phyloP scores from a whole-genome alignment of 2,797 vertebrate species.

The Phataginus tricuspis region DNA sequence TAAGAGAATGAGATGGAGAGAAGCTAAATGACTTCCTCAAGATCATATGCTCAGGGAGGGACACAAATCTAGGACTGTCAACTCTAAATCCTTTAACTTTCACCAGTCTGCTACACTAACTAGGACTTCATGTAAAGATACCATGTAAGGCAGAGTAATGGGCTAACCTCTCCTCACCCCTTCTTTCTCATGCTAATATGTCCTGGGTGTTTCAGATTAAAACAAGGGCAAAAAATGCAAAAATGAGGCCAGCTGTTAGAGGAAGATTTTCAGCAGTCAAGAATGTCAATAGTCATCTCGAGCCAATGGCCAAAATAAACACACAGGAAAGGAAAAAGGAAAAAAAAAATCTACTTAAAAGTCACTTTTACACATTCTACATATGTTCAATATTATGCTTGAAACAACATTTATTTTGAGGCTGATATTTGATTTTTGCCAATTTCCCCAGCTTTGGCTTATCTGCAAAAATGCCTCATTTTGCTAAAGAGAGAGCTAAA shows the following conservation, averaged over 20 bases:
- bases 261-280: constrained; percentile 68
- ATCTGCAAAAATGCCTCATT: constrained; percentile 63
- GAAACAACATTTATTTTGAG: constrained; percentile 67
- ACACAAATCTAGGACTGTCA: not conserved
- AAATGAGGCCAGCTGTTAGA: constrained; percentile 39
- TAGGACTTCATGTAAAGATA: not conserved
- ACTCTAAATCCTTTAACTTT: not conserved
- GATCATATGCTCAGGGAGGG: not conserved
- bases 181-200: not conserved
- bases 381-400: constrained; percentile 66
- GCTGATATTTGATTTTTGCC: constrained; percentile 61
- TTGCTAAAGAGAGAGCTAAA: constrained; percentile 37
- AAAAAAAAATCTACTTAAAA: constrained; percentile 41
- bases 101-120: not conserved
- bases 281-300: constrained; percentile 65
- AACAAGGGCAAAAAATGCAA: constrained; percentile 57
- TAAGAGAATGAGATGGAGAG: not conserved
- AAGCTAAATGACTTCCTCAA: not conserved
- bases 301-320: constrained; percentile 79
- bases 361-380: constrained; percentile 44
- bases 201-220: constrained; percentile 31
- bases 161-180: not conserved
- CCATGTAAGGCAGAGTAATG: not conserved
- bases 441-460: constrained; percentile 65
- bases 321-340: constrained; percentile 33